Evolutionary conservation across 2,888 invertebrate genomes (phyloP).

Genomic region (Leptinotarsa tumamoca): DNA sequence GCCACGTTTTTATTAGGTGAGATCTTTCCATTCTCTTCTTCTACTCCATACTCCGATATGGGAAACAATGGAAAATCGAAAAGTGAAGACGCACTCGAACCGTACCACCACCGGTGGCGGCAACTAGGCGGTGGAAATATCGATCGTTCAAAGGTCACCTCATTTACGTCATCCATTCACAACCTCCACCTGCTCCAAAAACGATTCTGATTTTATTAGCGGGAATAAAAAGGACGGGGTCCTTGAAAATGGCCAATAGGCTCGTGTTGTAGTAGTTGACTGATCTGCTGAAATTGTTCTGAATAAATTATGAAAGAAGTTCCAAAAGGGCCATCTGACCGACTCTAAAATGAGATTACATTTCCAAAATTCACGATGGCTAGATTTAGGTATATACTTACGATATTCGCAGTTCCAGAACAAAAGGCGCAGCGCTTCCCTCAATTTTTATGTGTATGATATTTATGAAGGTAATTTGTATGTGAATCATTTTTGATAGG

Average conservation of each 20-base stretch:
- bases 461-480: background rate
- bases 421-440: background rate
- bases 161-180: slow-evolving; percentile 58
- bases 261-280: slow-evolving; percentile 7
- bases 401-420: background rate
- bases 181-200: slow-evolving; percentile 48
- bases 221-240: slow-evolving; percentile 21
- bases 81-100: slow-evolving; percentile 12
- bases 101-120: slow-evolving; percentile 46
- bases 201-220: slow-evolving; percentile 37
- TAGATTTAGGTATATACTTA: background rate
- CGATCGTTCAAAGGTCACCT: slow-evolving; percentile 57
- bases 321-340: background rate
- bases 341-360: background rate
- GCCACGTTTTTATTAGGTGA: slow-evolving; percentile 1
- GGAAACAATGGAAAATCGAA: slow-evolving; percentile 11
- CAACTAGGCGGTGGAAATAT: slow-evolving; percentile 51
- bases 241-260: slow-evolving; percentile 24
- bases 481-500: no score
- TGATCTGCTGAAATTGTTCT: background rate
- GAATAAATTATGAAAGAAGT: slow-evolving; percentile 4
- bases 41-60: background rate
- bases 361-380: background rate
- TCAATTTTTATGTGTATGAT: background rate
- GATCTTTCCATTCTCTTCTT: background rate